Base-by-base conservation (phyloP, 2,888 invertebrate genomes). In the Cephus pygmeus region DNA sequence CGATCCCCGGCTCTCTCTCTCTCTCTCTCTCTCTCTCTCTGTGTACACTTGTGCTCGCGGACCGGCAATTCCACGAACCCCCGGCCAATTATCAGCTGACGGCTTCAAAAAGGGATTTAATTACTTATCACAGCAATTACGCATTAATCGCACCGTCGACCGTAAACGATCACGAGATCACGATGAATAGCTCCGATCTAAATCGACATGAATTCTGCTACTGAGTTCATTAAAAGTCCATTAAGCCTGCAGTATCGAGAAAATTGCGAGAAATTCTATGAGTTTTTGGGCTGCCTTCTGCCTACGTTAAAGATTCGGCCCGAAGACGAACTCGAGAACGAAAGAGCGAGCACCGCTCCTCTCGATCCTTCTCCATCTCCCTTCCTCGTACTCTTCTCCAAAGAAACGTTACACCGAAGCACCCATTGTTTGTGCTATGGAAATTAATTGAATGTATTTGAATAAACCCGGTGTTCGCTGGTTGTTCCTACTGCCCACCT, bases 401-500 rank as follows among this genome's bases (percentile, higher is more conserved):
- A 33, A 23, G 69, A 40, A 69, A 73, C 73, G 73, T 34, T 35
- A 34, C 73, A 76, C 78, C 80, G 77, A 77, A 77, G 77, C 82
- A 84, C 85, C 88, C 89, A 90, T 90, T 90, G 89, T 90, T 90
- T 89, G 86, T 87, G 85, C 89, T 89, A 90, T 90, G 90, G 90
- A 90, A 90, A 90, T 91, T 90, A 90, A 91, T 91, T 88, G 90
- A 90, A 90, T 89, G 88, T 88, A 91, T 90, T 91, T 90, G 88
- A 90, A 90, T 90, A 90, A 90, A 86, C 86, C 84, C 87, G 87
- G 87, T 88, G 88, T 88, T 89, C 88, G 85, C 86, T 86, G 87
- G 85, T 88, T 88, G 88, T 89, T 87, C 83, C 86, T 86, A 85
- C 88, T 87, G 86, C 85, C 88, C 87, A 87, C 88, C 87, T 88